Evolutionary conservation across 1,140 invertebrate genomes (phyloP), one percentile per base, ranked within the genome.

Genomic region (Sitobion miscanthi): DNA sequence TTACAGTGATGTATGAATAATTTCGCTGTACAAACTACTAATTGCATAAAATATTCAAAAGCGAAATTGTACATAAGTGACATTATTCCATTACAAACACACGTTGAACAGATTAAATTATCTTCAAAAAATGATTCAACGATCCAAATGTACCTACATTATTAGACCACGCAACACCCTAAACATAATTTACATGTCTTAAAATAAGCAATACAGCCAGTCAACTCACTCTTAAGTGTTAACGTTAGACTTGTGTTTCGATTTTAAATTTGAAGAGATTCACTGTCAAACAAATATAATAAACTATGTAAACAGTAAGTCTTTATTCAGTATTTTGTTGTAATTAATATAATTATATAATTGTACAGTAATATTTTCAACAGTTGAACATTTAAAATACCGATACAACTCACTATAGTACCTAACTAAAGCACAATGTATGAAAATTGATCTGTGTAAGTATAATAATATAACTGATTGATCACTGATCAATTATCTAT

Each of bases 41-140:
- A 69, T n/a, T 69, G 62, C 62, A n/a, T 69, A 69, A 42, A 85
- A 85, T 85, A 85, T 69, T 69, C 62, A 85, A 85, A 11, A 38
- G 83, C 8, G 11, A 85, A 85, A 85, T 85, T 42, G 0, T 21
- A 42, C 35, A 25, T 85, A 45, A 42, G 23, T 25, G 23, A 42
- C 23, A 85, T 42, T 45, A 85, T 42, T 69, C 62, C 62, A 69
- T 69, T 69, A 85, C 35, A 45, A 85, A 85, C 23, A 38, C 38
- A 69, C 30, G 17, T 69, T 17, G 62, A n/a, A 69, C 62, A 69
- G 30, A n/a, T 69, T 69, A n/a, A 69, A 69, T 69, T 69, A 69
- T 69, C 62, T 69, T 69, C 62, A 69, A 69, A 69, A 69, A 69
- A n/a, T 6, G 4, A 69, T 69, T n/a, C 30, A 6, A 17, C 62